Base-by-base conservation (phyloP, 2,888 invertebrate species). In the Schizotus pectinicornis region DNA sequence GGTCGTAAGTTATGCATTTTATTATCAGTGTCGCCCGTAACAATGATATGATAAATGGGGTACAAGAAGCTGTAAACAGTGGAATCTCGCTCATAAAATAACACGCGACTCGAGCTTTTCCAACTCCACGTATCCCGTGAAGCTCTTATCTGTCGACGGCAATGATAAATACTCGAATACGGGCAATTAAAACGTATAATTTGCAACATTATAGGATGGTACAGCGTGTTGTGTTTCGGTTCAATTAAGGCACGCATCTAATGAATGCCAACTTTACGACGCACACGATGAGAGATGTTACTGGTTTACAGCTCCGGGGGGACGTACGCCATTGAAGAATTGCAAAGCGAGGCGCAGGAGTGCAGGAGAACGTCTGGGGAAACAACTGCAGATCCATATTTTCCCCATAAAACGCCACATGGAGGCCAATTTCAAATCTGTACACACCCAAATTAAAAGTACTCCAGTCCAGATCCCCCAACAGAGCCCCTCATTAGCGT, bases 61-160 rank as follows among this genome's bases (percentile, higher is more conserved):
- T 62, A 64, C 62, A 64, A 64, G 64, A 54, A 64, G 61, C 60
- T 53, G 62, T 62, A 64, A 61, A 58, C 53, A 47, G 42, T 35
- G 56, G 62, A 64, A 60, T 62, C 58, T 58, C 53, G 48, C 33
- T 55, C 56, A 47, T 64, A 64, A 64, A 64, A 56, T 62, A 64
- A 51, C 45, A 37, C 55, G 33, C 49, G 43, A 34, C 37, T 51
- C 33, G 49, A 48, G 45, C 59, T 54, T 54, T 59, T 45, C 48
- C 50, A 55, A 39, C 35, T 34, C 7, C 8, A 39, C 34, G 48
- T 52, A 42, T 37, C 13, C 48, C 38, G 39, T 30, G 49, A 49
- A 59, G 49, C 46, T 54, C 54, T 55, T 59, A 59, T 59, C 54
- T 59, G 59, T 55, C 59, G 33, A 50, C 59, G 46, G 31, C 33